phyloP scores from a whole-genome alignment of 2,888 invertebrate genomes.

The Neoaliturus tenellus region DNA sequence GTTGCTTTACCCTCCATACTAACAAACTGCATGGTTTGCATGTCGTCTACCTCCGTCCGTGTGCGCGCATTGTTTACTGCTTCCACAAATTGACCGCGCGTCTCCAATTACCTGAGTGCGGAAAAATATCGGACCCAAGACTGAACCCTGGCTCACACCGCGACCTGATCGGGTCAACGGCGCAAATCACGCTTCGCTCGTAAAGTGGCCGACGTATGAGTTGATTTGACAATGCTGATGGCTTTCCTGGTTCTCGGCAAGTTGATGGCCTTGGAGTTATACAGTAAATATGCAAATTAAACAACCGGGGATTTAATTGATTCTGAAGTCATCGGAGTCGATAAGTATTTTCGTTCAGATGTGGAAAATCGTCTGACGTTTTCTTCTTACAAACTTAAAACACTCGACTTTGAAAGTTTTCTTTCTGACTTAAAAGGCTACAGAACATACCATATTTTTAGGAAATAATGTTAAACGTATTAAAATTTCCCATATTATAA shows the following conservation, averaged over 20 bases:
- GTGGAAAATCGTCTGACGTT: no score
- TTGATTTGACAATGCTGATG: slow-evolving; percentile 29
- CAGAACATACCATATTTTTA: no score
- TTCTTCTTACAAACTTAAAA: no score
- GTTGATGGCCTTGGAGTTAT: slow-evolving; percentile 24
- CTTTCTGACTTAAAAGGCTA: no score
- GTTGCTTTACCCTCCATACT: no score
- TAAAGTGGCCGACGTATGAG: neutral
- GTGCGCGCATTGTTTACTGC: slow-evolving; percentile 22
- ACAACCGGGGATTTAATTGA: neutral
- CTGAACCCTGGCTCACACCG: slow-evolving; percentile 17
- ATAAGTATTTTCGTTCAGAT: no score
- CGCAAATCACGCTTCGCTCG: slow-evolving; percentile 32
- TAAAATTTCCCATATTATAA: no score
- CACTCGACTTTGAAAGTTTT: no score
- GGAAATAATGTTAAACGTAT: no score
- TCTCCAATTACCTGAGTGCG: slow-evolving; percentile 35
- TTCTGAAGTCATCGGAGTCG: slow-evolving; percentile 16
- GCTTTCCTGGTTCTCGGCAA: slow-evolving; percentile 24
- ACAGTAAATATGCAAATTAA: neutral
- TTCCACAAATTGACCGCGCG: slow-evolving; percentile 30
- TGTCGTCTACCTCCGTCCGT: no score
- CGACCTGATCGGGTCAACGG: neutral
- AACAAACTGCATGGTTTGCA: no score
- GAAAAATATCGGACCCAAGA: neutral